Percentiles rank a stretch among this genome's conserved stretches.
Conservation (phyloP, 2,797 vertebrate species). For the Botia kubotai region DNA sequence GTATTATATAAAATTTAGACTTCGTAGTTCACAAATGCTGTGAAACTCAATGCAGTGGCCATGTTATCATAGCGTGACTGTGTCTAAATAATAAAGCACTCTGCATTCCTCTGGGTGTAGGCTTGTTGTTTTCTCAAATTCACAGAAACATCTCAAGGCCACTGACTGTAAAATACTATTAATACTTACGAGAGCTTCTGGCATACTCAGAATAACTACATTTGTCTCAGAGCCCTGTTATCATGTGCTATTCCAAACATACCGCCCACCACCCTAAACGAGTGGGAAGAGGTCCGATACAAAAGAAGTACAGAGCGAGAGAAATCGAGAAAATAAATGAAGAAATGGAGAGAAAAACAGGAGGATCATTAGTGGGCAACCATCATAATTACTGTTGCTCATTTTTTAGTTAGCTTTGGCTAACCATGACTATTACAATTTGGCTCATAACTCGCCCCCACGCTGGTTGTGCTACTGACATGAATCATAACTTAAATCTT, state of each 20-base stretch:
- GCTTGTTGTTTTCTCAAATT: conserved; percentile 34
- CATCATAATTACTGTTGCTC: neutral
- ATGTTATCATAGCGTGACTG: conserved; percentile 21
- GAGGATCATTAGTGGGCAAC: conserved; percentile 4
- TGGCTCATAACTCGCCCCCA: neutral
- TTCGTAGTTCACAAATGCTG: neutral
- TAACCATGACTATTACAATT: neutral
- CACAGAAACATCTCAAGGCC: conserved; percentile 37
- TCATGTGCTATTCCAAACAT: conserved; percentile 43
- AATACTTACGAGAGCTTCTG: conserved; percentile 28
- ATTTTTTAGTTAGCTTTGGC: neutral
- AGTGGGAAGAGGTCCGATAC: conserved; percentile 14
- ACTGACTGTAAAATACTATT: conserved; percentile 41
- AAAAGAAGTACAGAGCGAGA: conserved; percentile 5
- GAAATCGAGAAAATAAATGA: neutral
- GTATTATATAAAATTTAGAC: neutral
- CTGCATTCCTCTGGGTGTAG: conserved; percentile 36
- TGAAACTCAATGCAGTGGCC: conserved; percentile 28
- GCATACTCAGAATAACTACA: conserved; percentile 32
- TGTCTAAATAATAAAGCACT: conserved; percentile 15
- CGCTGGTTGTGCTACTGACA: neutral
- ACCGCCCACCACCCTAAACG: conserved; percentile 15
- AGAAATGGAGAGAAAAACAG: neutral
- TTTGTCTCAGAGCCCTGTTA: conserved; percentile 26
- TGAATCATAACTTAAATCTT: neutral